Percentiles rank a stretch among this genome's conserved stretches.
Evolutionary conservation across 2,113 vertebrate species (phyloP).

Genomic region (Myiozetetes cayanensis): DNA sequence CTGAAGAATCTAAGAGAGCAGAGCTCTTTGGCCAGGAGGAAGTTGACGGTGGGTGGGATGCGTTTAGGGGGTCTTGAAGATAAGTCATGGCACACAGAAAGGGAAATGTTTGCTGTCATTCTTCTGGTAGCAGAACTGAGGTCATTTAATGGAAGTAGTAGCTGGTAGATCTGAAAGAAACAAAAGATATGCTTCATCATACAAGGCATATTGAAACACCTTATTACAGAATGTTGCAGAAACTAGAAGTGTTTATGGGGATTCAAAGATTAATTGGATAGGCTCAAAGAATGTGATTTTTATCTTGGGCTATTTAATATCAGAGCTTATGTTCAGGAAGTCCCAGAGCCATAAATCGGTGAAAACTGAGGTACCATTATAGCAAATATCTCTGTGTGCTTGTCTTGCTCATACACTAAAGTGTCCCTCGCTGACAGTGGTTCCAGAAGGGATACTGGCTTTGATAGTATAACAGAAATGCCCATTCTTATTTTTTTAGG

Average conservation of each 20-base stretch:
- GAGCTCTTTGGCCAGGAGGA: background rate
- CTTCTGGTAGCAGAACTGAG: background rate
- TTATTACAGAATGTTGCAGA: background rate
- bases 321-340: background rate
- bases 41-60: background rate
- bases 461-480: background rate
- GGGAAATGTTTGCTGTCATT: background rate
- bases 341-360: background rate
- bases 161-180: background rate
- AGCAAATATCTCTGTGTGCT: background rate
- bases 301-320: background rate
- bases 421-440: background rate
- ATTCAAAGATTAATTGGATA: background rate
- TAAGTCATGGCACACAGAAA: background rate
- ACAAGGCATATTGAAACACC: background rate
- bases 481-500: background rate
- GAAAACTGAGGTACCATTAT: background rate
- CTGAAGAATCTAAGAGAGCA: background rate
- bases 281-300: background rate
- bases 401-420: rapidly evolving
- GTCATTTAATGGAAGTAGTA: background rate
- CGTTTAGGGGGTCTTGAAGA: background rate
- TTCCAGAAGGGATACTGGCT: background rate
- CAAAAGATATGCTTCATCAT: background rate
- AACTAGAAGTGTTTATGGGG: background rate